Conservation (phyloP, 1,140 invertebrate species). For the Apis laboriosa region DNA sequence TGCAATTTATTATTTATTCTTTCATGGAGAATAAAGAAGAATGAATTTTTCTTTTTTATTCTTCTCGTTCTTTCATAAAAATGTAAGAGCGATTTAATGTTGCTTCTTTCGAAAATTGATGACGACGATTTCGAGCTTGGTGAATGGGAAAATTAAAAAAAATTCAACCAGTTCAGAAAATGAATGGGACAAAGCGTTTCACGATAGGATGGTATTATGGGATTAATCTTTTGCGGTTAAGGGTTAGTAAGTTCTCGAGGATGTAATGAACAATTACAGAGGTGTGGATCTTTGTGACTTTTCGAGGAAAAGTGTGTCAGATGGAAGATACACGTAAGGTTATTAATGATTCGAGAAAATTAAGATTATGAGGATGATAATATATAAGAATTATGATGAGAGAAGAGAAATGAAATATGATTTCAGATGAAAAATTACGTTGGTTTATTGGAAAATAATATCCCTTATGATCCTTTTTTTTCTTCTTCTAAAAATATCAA, state of each 20-base stretch:
- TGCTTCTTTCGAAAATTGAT: not conserved
- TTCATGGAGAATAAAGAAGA: not conserved
- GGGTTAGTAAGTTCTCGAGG: not conserved
- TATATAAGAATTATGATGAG: not conserved
- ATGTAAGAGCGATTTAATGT: not conserved
- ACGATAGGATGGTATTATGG: slow-evolving; percentile 8
- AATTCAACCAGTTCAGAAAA: not conserved
- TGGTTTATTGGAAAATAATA: no score
- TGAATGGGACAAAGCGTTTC: not conserved
- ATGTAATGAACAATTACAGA: not conserved
- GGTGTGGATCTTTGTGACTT: not conserved
- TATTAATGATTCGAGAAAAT: not conserved
- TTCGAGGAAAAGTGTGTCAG: no score
- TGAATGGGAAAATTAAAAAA: slow-evolving; percentile 12
- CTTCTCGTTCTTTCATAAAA: no score
- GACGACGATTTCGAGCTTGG: not conserved
- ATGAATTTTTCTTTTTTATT: not conserved
- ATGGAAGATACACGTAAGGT: no score
- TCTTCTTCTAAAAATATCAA: no score
- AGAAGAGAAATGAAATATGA: no score
- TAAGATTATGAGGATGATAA: not conserved
- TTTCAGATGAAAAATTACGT: no score
- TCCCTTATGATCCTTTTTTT: no score
- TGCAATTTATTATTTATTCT: no score
- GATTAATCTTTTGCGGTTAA: slow-evolving; percentile 18